A percentile compares a stretch with the other conserved stretches of the same genome.
Evolutionary conservation across 2,113 vertebrate species (phyloP).

Genomic region (Takifugu flavidus): DNA sequence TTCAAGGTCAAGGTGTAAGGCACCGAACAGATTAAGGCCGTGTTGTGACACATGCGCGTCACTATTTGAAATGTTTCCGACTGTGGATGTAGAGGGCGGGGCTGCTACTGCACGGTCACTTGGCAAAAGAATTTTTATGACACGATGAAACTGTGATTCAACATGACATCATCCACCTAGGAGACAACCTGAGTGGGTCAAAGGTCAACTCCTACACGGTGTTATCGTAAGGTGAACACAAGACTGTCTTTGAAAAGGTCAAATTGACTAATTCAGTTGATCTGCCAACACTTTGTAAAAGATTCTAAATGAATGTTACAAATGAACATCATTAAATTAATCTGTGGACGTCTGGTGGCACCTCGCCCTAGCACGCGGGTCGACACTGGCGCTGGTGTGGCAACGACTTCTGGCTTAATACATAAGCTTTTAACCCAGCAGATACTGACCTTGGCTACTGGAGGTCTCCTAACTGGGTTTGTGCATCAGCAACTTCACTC

Average conservation of each 20-base stretch:
- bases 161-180: background rate
- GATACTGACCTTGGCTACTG: background rate
- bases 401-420: background rate
- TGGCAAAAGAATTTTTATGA: background rate
- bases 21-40: background rate
- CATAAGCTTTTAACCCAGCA: background rate
- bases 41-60: background rate
- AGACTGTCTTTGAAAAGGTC: no score
- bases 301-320: no score
- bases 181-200: background rate
- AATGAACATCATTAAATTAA: no score
- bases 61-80: background rate
- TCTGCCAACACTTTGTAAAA: no score
- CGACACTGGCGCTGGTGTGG: no score
- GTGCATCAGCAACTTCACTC: conserved; percentile 5
- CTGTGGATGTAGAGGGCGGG: background rate
- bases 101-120: background rate
- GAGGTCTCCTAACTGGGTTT: conserved; percentile 7
- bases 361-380: background rate
- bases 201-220: background rate
- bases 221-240: no score
- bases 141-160: background rate
- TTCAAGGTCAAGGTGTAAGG: background rate
- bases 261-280: no score
- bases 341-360: no score